phyloP scores from a whole-genome alignment of 2,797 vertebrate genomes.

The Acomys russatus region DNA sequence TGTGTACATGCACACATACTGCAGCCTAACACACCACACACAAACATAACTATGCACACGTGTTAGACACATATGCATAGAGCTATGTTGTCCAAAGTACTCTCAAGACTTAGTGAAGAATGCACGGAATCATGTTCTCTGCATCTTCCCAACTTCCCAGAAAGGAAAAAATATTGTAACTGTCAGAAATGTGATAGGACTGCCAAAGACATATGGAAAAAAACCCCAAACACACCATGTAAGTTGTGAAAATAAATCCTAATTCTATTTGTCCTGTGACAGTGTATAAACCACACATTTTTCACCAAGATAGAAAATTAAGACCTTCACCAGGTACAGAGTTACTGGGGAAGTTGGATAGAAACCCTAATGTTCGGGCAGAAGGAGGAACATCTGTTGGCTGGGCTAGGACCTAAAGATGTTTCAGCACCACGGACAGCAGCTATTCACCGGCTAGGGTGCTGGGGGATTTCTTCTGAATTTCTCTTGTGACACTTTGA shows the following conservation, averaged over 20 bases:
- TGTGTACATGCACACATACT: neutral
- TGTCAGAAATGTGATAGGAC: slow-evolving; percentile 82
- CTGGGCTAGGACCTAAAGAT: neutral
- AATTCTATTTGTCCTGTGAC: slow-evolving; percentile 82
- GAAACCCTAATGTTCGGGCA: slow-evolving; percentile 24
- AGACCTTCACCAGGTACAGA: slow-evolving; percentile 63
- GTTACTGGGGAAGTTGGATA: slow-evolving; percentile 67
- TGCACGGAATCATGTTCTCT: slow-evolving; percentile 11
- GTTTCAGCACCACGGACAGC: slow-evolving; percentile 26
- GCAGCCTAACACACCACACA: neutral
- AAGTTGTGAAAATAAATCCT: slow-evolving; percentile 84
- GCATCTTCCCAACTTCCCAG: slow-evolving; percentile 68
- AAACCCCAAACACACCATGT: slow-evolving; percentile 66
- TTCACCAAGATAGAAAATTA: slow-evolving; percentile 83
- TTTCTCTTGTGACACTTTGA: rapidly evolving
- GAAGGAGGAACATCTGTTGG: slow-evolving; percentile 11
- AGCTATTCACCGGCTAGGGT: rapidly evolving
- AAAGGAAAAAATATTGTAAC: slow-evolving; percentile 77
- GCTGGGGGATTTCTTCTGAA: no score
- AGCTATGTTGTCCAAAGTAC: neutral
- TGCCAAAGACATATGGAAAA: slow-evolving; percentile 76
- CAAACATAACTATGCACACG: neutral
- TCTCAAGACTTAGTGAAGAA: slow-evolving; percentile 44
- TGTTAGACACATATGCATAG: neutral
- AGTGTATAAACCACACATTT: slow-evolving; percentile 82